Evolutionary conservation across 2,888 invertebrate genomes (phyloP).

Genomic region (Noctua pronuba): DNA sequence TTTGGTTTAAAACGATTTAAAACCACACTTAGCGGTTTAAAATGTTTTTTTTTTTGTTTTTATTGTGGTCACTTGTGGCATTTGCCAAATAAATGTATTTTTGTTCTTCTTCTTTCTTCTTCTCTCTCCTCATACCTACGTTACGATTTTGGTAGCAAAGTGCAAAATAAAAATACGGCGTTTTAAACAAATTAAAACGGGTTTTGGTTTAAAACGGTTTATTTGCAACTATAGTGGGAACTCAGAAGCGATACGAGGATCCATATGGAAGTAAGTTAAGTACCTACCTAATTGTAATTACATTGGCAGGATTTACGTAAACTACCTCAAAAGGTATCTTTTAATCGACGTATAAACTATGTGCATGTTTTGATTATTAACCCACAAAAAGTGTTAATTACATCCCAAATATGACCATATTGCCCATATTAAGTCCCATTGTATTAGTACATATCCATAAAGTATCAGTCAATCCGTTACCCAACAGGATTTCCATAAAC

Average conservation of each 20-base stretch:
- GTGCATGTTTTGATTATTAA: background rate
- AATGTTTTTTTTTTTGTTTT: too few species aligned
- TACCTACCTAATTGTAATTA: background rate
- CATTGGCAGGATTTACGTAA: background rate
- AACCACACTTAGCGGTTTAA: too few species aligned
- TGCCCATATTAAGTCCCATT: conserved; percentile 1
- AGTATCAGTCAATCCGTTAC: conserved; percentile 33
- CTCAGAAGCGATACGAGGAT: background rate
- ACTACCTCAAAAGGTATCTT: background rate
- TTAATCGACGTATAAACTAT: background rate
- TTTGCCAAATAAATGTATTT: too few species aligned
- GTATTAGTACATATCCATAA: conserved; percentile 10
- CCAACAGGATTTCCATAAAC: conserved; percentile 54
- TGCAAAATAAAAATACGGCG: too few species aligned
- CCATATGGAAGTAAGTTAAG: background rate
- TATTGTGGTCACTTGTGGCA: too few species aligned
- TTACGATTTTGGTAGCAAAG: too few species aligned
- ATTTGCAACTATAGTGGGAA: too few species aligned
- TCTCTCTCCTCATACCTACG: too few species aligned
- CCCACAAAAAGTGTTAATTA: conserved; percentile 26
- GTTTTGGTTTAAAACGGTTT: too few species aligned
- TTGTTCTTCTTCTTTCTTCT: too few species aligned
- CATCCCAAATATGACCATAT: conserved; percentile 33
- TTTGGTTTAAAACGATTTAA: too few species aligned
- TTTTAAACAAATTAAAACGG: too few species aligned